Conservation (phyloP, 2,113 vertebrate species). For the Apteryx owenii region DNA sequence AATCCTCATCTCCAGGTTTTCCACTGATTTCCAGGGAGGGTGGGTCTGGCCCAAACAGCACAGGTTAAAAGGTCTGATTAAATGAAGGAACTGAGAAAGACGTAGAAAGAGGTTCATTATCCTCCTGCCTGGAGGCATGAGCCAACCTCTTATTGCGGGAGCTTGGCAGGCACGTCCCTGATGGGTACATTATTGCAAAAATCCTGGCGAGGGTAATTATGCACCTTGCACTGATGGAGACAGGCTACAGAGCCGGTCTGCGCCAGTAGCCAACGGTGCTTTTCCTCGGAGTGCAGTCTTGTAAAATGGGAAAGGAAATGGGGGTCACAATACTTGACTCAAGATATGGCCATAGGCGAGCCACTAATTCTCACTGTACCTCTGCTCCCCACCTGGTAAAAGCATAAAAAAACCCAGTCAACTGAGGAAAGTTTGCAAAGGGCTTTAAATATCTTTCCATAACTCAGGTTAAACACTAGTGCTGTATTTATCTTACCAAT, state of each 20-base stretch:
- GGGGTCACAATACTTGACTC: not conserved
- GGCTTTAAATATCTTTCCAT: not conserved
- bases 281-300: slow-evolving; percentile 7
- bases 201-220: slow-evolving; percentile 52
- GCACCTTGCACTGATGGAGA: not conserved
- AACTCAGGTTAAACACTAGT: not conserved
- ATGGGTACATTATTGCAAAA: slow-evolving; percentile 51
- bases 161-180: slow-evolving; percentile 1
- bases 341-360: not conserved
- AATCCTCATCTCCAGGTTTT: not conserved
- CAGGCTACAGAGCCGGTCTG: not conserved
- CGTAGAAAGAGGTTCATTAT: slow-evolving; percentile 52
- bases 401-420: not conserved
- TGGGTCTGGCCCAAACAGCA: not conserved
- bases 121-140: slow-evolving; percentile 49
- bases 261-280: not conserved
- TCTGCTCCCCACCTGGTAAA: not conserved
- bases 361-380: not conserved
- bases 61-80: slow-evolving; percentile 72
- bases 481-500: not conserved
- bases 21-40: not conserved
- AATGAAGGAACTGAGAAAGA: slow-evolving; percentile 18
- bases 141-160: slow-evolving; percentile 6
- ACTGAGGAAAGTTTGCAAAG: not conserved
- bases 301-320: slow-evolving; percentile 30